A percentile compares a stretch with the other conserved stretches of the same genome.
phyloP scores from a whole-genome alignment of 2,888 invertebrate genomes.

The Neria commutata region DNA sequence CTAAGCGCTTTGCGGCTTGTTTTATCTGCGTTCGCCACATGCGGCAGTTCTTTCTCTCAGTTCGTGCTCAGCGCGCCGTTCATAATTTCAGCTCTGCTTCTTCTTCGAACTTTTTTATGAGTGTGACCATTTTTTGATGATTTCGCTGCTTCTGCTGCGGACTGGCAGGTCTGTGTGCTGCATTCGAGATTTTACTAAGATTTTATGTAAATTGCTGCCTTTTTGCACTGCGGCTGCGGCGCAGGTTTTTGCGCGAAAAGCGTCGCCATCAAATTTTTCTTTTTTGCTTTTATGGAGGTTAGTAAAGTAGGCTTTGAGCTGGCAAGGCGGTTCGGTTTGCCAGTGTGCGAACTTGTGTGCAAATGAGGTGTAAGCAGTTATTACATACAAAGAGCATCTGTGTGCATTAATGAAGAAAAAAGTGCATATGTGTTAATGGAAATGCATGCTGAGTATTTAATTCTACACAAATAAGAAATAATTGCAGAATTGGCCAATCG shows the following conservation, averaged over 20 bases:
- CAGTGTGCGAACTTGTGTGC: background rate
- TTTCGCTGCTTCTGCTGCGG: no score
- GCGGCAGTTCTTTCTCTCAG: slow-evolving; percentile 14
- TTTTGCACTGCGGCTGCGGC: background rate
- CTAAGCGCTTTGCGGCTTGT: no score
- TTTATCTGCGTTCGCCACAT: slow-evolving; percentile 10
- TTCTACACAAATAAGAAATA: background rate
- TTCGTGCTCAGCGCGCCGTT: no score
- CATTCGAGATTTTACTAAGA: slow-evolving; percentile 11
- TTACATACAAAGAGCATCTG: no score
- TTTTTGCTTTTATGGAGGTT: slow-evolving; percentile 4
- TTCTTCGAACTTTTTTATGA: slow-evolving; percentile 16
- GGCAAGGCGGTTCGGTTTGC: background rate
- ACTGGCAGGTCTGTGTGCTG: no score
- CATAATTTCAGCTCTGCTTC: no score
- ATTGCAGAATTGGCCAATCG: no score
- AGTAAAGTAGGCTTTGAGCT: slow-evolving; percentile 10
- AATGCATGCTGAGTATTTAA: background rate
- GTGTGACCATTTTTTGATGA: slow-evolving; percentile 16
- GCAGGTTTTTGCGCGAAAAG: background rate
- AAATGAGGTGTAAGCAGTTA: background rate
- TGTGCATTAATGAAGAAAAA: no score
- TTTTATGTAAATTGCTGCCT: slow-evolving; percentile 7
- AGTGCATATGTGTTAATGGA: background rate
- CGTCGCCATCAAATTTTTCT: no score